Conservation (phyloP, 2,113 vertebrate species). For the Bos javanicus region DNA sequence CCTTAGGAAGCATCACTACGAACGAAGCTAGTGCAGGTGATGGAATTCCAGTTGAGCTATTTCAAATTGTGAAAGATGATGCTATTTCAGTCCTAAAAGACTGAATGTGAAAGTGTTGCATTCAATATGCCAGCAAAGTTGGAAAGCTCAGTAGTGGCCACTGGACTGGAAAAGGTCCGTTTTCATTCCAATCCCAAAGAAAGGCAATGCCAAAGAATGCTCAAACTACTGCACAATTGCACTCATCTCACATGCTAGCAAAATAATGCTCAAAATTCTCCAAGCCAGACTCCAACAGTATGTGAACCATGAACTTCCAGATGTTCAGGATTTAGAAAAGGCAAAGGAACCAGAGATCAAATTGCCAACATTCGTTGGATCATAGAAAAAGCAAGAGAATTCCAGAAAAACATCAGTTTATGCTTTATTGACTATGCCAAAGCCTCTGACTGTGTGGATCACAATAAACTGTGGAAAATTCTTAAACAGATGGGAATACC, state of each 20-base stretch:
- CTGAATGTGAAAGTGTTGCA: background rate
- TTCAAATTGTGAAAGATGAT: background rate
- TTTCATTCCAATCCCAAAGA: background rate
- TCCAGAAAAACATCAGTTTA: background rate
- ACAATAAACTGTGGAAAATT: background rate
- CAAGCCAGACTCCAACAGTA: background rate
- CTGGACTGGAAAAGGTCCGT: background rate
- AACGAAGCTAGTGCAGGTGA: background rate
- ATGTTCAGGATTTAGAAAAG: background rate
- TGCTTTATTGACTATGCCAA: background rate
- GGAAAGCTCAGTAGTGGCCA: background rate
- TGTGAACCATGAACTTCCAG: background rate
- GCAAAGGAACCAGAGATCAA: background rate
- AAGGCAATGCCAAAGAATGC: background rate
- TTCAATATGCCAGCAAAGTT: background rate
- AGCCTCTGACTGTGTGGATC: background rate
- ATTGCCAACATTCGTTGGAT: background rate
- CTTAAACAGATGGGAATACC: background rate
- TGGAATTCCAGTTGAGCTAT: background rate
- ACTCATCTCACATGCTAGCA: background rate
- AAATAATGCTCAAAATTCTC: background rate
- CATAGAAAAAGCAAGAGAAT: background rate
- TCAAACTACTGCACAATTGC: accelerated
- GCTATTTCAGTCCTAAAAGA: background rate
- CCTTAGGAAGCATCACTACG: background rate